A percentile compares a stretch with the other conserved stretches of the same genome.
These are phyloP conservation scores for Neomicropteryx cornuta DNA, from an alignment of 1,140 invertebrate genomes.

Conservation along the genomic window DNA sequence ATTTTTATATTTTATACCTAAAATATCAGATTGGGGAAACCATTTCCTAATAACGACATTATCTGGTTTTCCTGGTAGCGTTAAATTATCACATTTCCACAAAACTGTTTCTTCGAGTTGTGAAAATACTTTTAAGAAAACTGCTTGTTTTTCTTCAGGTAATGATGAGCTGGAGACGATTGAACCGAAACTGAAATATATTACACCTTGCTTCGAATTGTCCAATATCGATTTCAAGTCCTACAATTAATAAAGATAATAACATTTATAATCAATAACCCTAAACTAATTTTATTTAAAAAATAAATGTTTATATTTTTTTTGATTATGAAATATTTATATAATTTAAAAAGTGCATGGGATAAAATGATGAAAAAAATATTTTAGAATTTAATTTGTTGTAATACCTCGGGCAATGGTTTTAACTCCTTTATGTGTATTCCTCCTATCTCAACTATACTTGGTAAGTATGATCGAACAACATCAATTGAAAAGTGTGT, in stretches of 20 bases:
- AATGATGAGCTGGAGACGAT: conserved; percentile 33
- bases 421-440: conserved; percentile 36
- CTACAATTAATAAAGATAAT: no score
- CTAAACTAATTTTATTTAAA: no score
- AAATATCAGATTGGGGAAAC: conserved; percentile 32
- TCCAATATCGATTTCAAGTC: conserved; percentile 42
- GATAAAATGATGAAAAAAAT: no score
- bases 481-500: conserved; percentile 32
- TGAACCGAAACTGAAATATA: conserved; percentile 51
- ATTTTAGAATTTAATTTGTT: no score
- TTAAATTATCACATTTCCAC: conserved; percentile 36
- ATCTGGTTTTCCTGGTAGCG: conserved; percentile 20
- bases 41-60: conserved; percentile 44
- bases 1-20: conserved; percentile 28
- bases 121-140: conserved; percentile 33
- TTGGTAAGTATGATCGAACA: conserved; percentile 35
- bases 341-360: no score
- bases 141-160: conserved; percentile 21
- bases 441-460: conserved; percentile 46
- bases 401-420: conserved; percentile 26
- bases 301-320: no score
- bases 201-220: conserved; percentile 37
- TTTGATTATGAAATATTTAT: no score
- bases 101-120: conserved; percentile 30
- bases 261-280: no score